These are phyloP conservation scores for Microplitis demolitor DNA, from an alignment of 1,140 invertebrate genomes.

Conservation along the genomic window DNA sequence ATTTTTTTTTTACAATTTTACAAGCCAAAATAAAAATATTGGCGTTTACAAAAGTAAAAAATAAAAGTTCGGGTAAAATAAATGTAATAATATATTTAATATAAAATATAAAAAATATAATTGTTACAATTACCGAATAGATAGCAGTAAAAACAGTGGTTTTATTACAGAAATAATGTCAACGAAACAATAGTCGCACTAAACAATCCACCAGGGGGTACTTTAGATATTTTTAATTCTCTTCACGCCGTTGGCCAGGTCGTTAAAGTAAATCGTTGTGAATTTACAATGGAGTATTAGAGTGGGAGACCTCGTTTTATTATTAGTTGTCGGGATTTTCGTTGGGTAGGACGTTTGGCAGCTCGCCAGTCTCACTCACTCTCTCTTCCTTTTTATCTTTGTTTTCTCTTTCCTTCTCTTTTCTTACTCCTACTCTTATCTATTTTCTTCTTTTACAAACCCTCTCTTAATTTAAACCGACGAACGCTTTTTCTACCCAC, in stretches of 20 bases:
- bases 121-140: neutral
- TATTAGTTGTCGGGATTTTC: conserved; percentile 43
- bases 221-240: conserved; percentile 24
- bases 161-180: neutral
- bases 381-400: conserved; percentile 31
- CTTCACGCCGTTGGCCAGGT: conserved; percentile 22
- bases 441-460: conserved; percentile 33
- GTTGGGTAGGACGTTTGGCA: conserved; percentile 39
- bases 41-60: too few species aligned
- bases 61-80: too few species aligned
- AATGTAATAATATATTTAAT: too few species aligned
- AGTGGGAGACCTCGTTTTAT: conserved; percentile 36
- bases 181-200: neutral
- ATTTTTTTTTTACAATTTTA: too few species aligned
- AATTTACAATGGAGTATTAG: conserved; percentile 36
- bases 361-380: conserved; percentile 28
- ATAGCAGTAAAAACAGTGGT: neutral
- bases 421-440: conserved; percentile 23
- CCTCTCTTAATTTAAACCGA: conserved; percentile 16
- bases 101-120: too few species aligned
- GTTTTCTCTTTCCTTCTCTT: conserved; percentile 26
- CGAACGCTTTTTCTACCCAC: neutral
- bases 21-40: too few species aligned
- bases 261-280: conserved; percentile 44
- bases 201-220: neutral